Evolutionary conservation across 1,140 invertebrate species (phyloP).

Genomic region (Chrysomallon squamiferum): DNA sequence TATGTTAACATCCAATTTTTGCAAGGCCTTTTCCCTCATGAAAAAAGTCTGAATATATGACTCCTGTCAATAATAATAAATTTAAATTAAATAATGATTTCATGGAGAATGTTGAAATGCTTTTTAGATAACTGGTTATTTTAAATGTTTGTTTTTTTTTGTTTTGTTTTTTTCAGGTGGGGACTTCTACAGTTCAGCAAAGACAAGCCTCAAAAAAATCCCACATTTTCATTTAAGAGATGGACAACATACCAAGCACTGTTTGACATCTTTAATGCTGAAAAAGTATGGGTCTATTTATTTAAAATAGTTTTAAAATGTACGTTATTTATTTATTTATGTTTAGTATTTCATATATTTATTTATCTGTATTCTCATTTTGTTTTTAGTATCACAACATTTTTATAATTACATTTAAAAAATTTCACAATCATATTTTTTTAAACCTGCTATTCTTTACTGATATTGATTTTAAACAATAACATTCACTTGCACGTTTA

Average conservation of each 20-base stretch:
- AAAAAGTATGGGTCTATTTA: constrained; percentile 2
- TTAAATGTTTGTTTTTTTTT: too few species aligned
- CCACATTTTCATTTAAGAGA: not conserved
- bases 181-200: constrained; percentile 15
- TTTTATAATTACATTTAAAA: not conserved
- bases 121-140: too few species aligned
- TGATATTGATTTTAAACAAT: too few species aligned
- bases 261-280: constrained; percentile 15
- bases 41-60: too few species aligned
- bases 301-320: not conserved
- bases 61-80: too few species aligned
- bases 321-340: not conserved
- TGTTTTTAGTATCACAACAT: not conserved
- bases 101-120: too few species aligned
- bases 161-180: constrained; percentile 12
- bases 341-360: not conserved
- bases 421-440: not conserved
- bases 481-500: too few species aligned
- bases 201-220: not conserved
- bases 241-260: constrained; percentile 17
- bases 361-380: not conserved
- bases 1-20: too few species aligned
- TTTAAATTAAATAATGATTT: too few species aligned
- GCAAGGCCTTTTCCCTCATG: too few species aligned
- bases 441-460: not conserved